Evolutionary conservation across 2,797 vertebrate species (phyloP).

Genomic region (Coccyzus lansbergi): DNA sequence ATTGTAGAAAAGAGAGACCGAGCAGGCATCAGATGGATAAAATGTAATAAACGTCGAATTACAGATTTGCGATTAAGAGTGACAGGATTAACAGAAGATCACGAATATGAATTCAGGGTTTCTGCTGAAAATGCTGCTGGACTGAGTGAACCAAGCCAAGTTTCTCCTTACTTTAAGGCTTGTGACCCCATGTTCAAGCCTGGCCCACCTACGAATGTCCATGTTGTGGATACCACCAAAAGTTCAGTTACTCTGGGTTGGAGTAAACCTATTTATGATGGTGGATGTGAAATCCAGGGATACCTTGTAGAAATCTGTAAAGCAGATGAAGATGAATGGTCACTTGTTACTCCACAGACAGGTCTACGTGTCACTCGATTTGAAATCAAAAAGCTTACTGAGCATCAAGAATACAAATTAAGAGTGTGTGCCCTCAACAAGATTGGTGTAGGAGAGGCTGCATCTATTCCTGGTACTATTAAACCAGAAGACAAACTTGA

Average conservation of each 20-base stretch:
- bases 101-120: constrained; percentile 97
- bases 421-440: constrained; percentile 96
- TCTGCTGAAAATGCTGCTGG: constrained; percentile 96
- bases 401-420: constrained; percentile 94
- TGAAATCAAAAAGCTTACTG: constrained; percentile 92
- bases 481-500: constrained; percentile 96
- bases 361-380: constrained; percentile 91
- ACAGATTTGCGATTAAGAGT: constrained; percentile 94
- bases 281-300: constrained; percentile 91
- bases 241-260: constrained; percentile 88
- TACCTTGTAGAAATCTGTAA: constrained; percentile 96
- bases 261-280: constrained; percentile 95
- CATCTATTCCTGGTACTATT: constrained; percentile 86
- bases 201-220: constrained; percentile 89
- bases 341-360: constrained; percentile 91
- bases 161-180: constrained; percentile 91
- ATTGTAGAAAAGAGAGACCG: constrained; percentile 95
- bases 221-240: constrained; percentile 90
- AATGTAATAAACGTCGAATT: constrained; percentile 94
- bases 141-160: constrained; percentile 89
- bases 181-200: constrained; percentile 95
- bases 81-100: constrained; percentile 87
- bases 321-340: constrained; percentile 96
- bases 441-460: constrained; percentile 92
- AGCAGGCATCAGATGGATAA: constrained; percentile 93